These are phyloP conservation scores for Meteorus cinctellus DNA, from an alignment of 2,888 invertebrate genomes.

Conservation along the genomic window DNA sequence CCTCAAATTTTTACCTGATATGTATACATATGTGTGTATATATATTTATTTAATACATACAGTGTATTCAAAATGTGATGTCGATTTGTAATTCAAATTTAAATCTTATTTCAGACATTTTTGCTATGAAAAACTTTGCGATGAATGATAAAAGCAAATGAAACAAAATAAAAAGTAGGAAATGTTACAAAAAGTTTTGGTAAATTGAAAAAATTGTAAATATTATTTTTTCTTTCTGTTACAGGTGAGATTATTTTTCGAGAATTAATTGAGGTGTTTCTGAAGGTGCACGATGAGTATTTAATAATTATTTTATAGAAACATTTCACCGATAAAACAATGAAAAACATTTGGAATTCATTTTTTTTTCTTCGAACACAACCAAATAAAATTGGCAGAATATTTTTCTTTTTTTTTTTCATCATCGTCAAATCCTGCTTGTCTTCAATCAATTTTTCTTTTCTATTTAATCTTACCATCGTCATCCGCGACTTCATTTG, in stretches of 20 bases:
- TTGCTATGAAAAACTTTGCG: not conserved
- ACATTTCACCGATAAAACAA: no score
- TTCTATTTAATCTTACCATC: not conserved
- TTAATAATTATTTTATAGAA: no score
- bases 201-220: not conserved
- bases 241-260: no score
- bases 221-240: no score
- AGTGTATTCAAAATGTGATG: not conserved
- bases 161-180: no score
- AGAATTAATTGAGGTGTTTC: no score
- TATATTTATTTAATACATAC: not conserved
- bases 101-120: constrained; percentile 5
- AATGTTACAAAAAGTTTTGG: not conserved
- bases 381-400: no score
- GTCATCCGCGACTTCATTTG: not conserved
- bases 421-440: not conserved
- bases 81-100: constrained; percentile 15
- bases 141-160: not conserved
- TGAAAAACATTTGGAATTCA: no score
- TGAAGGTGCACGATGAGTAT: no score
- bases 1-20: not conserved
- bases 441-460: not conserved
- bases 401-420: not conserved
- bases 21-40: not conserved
- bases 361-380: no score